Conservation (phyloP, 2,888 invertebrate genomes). For the Sylvicola cinctus region DNA sequence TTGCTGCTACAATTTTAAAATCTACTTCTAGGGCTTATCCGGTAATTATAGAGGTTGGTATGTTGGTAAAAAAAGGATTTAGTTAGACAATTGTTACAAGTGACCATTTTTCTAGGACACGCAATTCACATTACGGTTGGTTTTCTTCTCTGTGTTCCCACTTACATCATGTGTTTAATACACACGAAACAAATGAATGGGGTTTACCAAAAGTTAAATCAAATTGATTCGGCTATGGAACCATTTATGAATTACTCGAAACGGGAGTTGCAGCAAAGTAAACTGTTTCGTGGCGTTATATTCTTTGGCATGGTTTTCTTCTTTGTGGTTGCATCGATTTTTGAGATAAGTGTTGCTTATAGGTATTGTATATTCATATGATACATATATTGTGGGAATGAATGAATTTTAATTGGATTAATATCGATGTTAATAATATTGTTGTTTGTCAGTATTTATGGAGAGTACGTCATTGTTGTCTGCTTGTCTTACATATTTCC, state of each 20-base stretch:
- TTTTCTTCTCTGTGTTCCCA: not conserved
- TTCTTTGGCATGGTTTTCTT: too few species aligned
- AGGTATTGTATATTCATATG: too few species aligned
- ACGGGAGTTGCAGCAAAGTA: too few species aligned
- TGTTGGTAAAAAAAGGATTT: too few species aligned
- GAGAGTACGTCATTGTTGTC: constrained; percentile 1
- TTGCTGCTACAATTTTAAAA: not conserved
- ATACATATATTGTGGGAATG: too few species aligned
- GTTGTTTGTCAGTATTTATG: not conserved
- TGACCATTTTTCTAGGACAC: not conserved
- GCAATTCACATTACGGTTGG: not conserved
- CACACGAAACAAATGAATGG: not conserved
- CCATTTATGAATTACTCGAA: too few species aligned
- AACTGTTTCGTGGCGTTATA: too few species aligned
- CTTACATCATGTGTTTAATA: not conserved
- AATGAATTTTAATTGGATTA: too few species aligned
- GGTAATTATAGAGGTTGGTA: not conserved
- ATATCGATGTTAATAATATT: too few species aligned
- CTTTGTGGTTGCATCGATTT: too few species aligned
- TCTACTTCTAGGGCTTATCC: not conserved
- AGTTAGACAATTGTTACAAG: too few species aligned
- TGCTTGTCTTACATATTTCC: constrained; percentile 14
- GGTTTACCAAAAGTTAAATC: not conserved
- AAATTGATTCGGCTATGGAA: not conserved
- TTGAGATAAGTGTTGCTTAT: too few species aligned